Conservation (phyloP, 2,113 vertebrate genomes). For the Dermatemys mawii region DNA sequence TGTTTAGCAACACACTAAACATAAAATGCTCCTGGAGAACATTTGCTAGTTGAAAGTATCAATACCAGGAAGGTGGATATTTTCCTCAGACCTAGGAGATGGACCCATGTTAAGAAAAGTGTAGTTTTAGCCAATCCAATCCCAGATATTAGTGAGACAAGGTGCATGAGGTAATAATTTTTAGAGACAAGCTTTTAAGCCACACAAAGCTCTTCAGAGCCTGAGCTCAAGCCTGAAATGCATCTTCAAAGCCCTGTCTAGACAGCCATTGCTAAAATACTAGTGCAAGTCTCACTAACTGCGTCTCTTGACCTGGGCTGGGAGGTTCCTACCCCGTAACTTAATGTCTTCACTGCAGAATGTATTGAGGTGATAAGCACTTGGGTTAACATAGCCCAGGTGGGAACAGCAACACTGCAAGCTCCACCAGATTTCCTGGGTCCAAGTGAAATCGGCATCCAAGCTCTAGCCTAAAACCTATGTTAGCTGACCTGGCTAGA, state of each 20-base stretch:
- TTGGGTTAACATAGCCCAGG: too few species aligned
- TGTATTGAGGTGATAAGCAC: not conserved
- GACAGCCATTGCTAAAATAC: not conserved
- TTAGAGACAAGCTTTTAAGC: not conserved
- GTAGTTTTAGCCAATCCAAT: not conserved
- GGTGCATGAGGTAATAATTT: not conserved
- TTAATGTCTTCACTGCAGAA: not conserved
- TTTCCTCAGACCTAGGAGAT: not conserved
- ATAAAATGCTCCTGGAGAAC: not conserved
- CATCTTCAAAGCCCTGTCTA: not conserved
- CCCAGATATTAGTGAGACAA: not conserved
- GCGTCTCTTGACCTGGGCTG: not conserved
- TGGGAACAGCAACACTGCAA: not conserved
- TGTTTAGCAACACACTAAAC: not conserved
- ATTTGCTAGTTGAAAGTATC: not conserved
- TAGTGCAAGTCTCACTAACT: not conserved
- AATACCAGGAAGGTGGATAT: not conserved
- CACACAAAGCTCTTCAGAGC: not conserved
- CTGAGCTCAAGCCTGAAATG: not conserved
- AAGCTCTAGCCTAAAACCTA: not conserved
- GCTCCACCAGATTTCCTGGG: not conserved
- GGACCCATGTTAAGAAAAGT: not conserved
- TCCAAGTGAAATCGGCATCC: not conserved
- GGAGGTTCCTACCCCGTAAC: not conserved
- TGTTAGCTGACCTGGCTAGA: too few species aligned